phyloP scores from a whole-genome alignment of 2,113 vertebrate genomes.

The Notarius quadriscutis region DNA sequence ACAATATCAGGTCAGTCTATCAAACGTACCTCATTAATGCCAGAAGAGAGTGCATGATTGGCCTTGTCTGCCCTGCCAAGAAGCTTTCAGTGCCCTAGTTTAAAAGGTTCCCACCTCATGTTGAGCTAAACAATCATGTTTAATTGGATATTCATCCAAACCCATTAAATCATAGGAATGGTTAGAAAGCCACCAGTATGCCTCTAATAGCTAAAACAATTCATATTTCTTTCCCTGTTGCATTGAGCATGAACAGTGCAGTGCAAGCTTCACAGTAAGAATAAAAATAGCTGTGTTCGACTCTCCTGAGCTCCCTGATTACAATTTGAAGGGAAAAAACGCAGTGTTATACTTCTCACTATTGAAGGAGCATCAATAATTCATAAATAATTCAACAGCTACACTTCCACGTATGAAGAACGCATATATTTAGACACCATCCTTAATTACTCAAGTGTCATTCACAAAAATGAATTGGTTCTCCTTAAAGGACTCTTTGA shows the following conservation, averaged over 20 bases:
- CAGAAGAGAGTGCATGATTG: conserved; percentile 42
- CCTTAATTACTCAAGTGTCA: background rate
- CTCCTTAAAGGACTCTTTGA: background rate
- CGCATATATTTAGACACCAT: background rate
- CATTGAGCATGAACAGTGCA: conserved; percentile 35
- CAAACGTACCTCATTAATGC: conserved; percentile 62
- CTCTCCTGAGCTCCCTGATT: background rate
- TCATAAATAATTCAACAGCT: conserved; percentile 18
- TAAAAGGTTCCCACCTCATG: conserved; percentile 52
- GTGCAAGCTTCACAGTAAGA: conserved; percentile 35
- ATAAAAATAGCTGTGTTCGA: conserved; percentile 8
- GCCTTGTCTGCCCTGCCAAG: conserved; percentile 47
- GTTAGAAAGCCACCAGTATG: conserved; percentile 49
- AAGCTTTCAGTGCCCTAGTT: conserved; percentile 53
- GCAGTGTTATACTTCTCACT: background rate
- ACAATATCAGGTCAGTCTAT: conserved; percentile 45
- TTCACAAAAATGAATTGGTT: background rate
- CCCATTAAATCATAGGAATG: conserved; percentile 64
- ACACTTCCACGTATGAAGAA: background rate
- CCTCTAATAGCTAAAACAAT: conserved; percentile 66
- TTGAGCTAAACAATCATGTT: conserved; percentile 62
- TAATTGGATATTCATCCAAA: conserved; percentile 67
- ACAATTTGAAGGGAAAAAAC: background rate
- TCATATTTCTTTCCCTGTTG: conserved; percentile 43
- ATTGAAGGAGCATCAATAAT: conserved; percentile 19